phyloP scores from a whole-genome alignment of 2,888 invertebrate genomes.

The Laothoe populi region DNA sequence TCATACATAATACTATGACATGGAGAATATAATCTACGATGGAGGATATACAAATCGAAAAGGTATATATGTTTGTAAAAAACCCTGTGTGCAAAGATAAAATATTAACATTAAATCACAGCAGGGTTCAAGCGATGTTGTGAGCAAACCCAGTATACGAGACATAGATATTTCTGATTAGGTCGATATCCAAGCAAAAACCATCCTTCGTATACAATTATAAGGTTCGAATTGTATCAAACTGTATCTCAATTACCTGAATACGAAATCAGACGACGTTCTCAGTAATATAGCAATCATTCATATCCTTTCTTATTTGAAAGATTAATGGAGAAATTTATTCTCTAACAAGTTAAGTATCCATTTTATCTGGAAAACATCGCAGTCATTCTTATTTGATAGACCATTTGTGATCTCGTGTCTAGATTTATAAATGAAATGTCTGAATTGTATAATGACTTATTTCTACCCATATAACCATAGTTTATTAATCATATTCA shows the following conservation, averaged over 20 bases:
- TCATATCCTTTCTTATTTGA: constrained; percentile 49
- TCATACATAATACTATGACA: no score
- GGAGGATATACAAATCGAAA: no score
- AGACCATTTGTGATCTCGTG: not conserved
- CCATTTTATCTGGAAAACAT: constrained; percentile 38
- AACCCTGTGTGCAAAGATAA: not conserved
- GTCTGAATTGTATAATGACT: no score
- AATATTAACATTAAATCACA: constrained; percentile 18
- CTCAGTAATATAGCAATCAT: constrained; percentile 52
- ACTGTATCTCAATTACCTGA: constrained; percentile 15
- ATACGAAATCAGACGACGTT: constrained; percentile 34
- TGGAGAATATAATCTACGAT: no score
- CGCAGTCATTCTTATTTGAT: constrained; percentile 15
- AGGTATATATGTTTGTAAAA: no score
- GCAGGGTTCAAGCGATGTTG: not conserved
- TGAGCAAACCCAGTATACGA: constrained; percentile 23
- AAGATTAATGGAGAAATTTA: constrained; percentile 51
- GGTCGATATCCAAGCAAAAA: not conserved
- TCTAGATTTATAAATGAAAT: not conserved
- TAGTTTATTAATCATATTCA: no score
- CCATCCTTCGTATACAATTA: not conserved
- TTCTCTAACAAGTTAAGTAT: constrained; percentile 48
- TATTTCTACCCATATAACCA: no score
- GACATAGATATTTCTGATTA: constrained; percentile 33
- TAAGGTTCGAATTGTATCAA: not conserved